Evolutionary conservation across 2,888 invertebrate genomes (phyloP).

Genomic region (Oxyscelio sp.): DNA sequence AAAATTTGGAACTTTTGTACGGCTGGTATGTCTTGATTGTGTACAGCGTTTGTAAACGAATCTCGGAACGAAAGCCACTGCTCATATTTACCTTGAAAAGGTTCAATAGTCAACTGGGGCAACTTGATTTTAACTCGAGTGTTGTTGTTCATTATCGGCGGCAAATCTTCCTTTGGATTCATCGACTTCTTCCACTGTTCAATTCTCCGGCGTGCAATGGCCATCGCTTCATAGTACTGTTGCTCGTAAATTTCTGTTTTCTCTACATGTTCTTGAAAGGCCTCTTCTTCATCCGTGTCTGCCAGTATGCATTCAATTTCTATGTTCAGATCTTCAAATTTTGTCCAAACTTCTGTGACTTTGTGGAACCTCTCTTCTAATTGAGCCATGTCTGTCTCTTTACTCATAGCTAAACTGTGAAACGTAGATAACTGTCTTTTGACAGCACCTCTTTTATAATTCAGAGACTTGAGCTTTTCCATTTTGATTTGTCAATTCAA

Average conservation of each 20-base stretch:
- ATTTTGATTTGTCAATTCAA: constrained; percentile 15
- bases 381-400: background rate
- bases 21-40: constrained; percentile 11
- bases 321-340: constrained; percentile 4
- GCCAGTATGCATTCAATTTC: constrained; percentile 16
- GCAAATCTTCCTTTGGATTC: too few species aligned
- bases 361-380: too few species aligned
- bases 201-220: background rate
- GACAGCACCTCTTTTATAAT: background rate
- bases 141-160: too few species aligned
- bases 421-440: background rate
- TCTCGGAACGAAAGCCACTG: constrained; percentile 6
- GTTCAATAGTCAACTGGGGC: background rate
- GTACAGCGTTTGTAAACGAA: constrained; percentile 22
- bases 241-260: background rate
- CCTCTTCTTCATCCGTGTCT: background rate
- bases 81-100: background rate
- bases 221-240: background rate
- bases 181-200: background rate
- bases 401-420: background rate
- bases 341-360: constrained; percentile 3
- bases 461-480: background rate
- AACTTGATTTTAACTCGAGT: too few species aligned
- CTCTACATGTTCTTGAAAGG: background rate
- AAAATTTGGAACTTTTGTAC: constrained; percentile 30